These are phyloP conservation scores for Steinernema carpocapsae DNA, from an alignment of 2,888 invertebrate species.

Conservation along the genomic window DNA sequence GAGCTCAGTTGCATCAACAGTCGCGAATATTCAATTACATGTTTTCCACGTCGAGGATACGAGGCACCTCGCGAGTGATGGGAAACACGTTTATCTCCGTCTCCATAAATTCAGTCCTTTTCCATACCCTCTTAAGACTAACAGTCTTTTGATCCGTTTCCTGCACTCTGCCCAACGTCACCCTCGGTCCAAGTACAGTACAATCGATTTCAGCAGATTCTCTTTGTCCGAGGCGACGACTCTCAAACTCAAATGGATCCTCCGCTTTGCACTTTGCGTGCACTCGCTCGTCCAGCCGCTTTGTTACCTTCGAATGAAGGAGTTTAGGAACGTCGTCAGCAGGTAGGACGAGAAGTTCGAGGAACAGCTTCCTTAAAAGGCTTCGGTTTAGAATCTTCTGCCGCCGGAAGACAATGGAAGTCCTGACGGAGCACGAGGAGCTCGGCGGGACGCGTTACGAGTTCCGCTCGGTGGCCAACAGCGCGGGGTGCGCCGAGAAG, in stretches of 20 bases:
- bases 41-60: too few relatives aligned
- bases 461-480: slow-evolving; percentile 4
- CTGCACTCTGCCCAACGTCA: too few relatives aligned
- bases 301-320: slow-evolving; percentile 59
- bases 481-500: slow-evolving; percentile 6
- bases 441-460: neutral
- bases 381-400: neutral
- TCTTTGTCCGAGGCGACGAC: neutral
- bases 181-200: too few relatives aligned
- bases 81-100: too few relatives aligned
- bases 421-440: neutral
- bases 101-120: too few relatives aligned
- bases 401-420: neutral
- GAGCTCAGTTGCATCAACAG: too few relatives aligned
- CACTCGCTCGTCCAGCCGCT: slow-evolving; percentile 60
- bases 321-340: slow-evolving; percentile 53
- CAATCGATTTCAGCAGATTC: neutral
- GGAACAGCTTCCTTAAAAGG: too few relatives aligned
- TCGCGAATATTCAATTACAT: too few relatives aligned
- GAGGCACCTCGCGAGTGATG: too few relatives aligned
- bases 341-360: too few relatives aligned
- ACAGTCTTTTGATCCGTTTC: too few relatives aligned
- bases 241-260: slow-evolving; percentile 19
- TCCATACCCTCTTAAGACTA: too few relatives aligned
- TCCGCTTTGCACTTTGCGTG: slow-evolving; percentile 40